phyloP scores from a whole-genome alignment of 2,888 invertebrate genomes.

The Galeruca laticollis region DNA sequence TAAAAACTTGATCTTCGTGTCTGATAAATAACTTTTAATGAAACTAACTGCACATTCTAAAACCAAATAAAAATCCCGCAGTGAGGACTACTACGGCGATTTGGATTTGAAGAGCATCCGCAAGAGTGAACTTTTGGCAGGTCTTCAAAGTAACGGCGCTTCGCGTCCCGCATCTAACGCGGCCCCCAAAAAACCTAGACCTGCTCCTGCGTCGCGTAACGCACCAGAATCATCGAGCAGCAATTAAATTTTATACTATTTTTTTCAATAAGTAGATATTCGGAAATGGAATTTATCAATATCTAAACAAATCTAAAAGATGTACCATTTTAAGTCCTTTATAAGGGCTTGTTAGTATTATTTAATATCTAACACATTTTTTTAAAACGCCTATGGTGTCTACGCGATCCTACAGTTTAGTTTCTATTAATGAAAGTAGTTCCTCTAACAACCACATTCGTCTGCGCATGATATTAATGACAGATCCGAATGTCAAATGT shows the following conservation, averaged over 20 bases:
- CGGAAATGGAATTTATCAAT: constrained; percentile 27
- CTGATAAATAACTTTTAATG: not conserved
- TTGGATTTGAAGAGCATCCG: constrained; percentile 94
- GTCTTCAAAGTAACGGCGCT: constrained; percentile 74
- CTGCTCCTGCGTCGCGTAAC: constrained; percentile 63
- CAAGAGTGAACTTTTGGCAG: constrained; percentile 91
- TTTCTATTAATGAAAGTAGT: not conserved
- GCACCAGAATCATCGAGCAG: constrained; percentile 62
- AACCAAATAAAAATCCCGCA: constrained; percentile 68
- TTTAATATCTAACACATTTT: not conserved
- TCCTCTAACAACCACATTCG: not conserved
- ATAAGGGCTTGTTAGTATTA: constrained; percentile 14
- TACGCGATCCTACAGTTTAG: too few species aligned
- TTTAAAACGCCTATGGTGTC: too few species aligned
- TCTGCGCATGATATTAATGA: too few species aligned
- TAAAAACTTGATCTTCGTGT: too few species aligned
- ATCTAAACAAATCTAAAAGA: constrained; percentile 8
- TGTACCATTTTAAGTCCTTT: constrained; percentile 17
- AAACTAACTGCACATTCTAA: not conserved
- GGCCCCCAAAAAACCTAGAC: constrained; percentile 66
- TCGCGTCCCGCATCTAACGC: constrained; percentile 62
- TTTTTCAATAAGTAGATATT: constrained; percentile 6
- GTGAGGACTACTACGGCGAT: constrained; percentile 97
- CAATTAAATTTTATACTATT: constrained; percentile 31
- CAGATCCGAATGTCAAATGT: too few species aligned